A percentile compares a stretch with the other conserved stretches of the same genome.
phyloP scores from a whole-genome alignment of 2,888 invertebrate species.

The Cephus pulcher region DNA sequence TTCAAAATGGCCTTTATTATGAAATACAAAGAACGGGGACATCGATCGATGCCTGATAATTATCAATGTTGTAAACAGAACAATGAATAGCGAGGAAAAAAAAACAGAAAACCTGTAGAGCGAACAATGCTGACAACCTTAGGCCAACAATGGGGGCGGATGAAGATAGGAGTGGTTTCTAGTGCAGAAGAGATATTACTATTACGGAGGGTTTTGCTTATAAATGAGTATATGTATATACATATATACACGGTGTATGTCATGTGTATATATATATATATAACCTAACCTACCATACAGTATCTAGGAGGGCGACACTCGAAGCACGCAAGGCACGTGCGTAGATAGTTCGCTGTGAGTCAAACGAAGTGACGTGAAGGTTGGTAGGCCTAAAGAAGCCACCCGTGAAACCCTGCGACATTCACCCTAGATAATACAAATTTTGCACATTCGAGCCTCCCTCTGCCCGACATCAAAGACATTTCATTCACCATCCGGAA shows the following conservation, averaged over 20 bases:
- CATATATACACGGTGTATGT: too few species aligned
- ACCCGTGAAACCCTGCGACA: neutral
- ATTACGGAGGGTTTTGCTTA: neutral
- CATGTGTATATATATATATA: too few species aligned
- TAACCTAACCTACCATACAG: too few species aligned
- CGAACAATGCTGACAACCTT: neutral
- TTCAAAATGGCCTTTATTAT: neutral
- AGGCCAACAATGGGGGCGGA: neutral
- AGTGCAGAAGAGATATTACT: neutral
- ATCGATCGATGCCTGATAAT: neutral
- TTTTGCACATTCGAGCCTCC: neutral
- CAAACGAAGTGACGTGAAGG: neutral
- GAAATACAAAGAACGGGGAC: neutral
- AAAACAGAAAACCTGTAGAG: neutral
- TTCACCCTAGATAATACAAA: neutral
- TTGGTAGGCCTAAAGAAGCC: neutral
- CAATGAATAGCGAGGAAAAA: neutral
- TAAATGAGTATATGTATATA: neutral
- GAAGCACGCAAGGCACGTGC: neutral
- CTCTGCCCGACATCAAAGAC: neutral
- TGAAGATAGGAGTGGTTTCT: neutral
- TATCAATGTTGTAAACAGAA: neutral
- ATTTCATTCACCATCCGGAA: neutral
- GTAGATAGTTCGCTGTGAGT: neutral
- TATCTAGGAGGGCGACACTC: neutral